Evolutionary conservation across 2,113 vertebrate genomes (phyloP).

Genomic region (Acanthisitta chloris): DNA sequence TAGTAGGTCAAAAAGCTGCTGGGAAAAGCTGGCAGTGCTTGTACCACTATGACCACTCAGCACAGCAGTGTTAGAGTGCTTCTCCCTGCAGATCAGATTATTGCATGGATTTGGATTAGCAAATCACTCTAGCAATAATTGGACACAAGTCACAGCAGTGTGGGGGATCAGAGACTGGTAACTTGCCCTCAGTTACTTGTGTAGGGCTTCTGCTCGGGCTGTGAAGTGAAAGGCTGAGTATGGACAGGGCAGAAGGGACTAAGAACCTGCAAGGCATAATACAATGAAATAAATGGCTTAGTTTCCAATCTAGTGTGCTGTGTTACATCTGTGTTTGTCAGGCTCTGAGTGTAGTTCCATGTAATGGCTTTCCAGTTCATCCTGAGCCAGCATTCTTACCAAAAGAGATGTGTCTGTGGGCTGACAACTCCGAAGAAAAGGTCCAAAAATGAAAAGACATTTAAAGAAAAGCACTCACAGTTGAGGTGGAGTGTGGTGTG

Average conservation of each 20-base stretch:
- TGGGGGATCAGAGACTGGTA: background rate
- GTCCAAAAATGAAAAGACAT: background rate
- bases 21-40: background rate
- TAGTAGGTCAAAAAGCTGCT: background rate
- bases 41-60: background rate
- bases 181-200: background rate
- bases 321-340: background rate
- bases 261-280: background rate
- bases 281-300: background rate
- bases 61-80: background rate
- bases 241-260: background rate
- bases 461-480: background rate
- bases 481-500: background rate
- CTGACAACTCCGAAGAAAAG: background rate
- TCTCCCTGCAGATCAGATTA: background rate
- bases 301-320: accelerated
- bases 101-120: background rate
- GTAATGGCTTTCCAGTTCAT: accelerated
- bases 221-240: background rate
- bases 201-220: background rate
- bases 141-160: background rate
- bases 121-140: background rate
- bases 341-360: background rate
- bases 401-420: background rate
- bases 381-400: background rate